Evolutionary conservation across 2,888 invertebrate species (phyloP).

Genomic region (Hirtodrosophila histrioides): DNA sequence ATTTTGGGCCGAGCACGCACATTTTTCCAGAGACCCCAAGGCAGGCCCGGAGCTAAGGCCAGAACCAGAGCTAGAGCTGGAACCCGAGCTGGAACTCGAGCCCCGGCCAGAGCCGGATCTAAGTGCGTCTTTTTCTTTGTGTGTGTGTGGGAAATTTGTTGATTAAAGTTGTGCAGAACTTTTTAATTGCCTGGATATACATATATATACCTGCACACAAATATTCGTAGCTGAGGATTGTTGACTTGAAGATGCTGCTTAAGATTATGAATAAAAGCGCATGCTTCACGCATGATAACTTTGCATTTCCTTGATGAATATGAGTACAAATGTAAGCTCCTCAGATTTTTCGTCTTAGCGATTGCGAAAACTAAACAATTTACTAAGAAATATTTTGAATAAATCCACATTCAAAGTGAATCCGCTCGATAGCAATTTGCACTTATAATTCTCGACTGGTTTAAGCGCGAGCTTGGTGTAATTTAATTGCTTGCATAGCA

Average conservation of each 20-base stretch:
- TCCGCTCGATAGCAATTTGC: too few relatives aligned
- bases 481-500: too few relatives aligned
- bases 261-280: conserved; percentile 16
- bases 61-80: background rate
- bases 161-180: conserved; percentile 73
- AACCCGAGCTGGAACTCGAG: background rate
- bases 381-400: too few relatives aligned
- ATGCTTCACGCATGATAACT: background rate
- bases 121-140: conserved; percentile 6
- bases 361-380: too few relatives aligned
- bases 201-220: conserved; percentile 22
- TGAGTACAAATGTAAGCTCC: too few relatives aligned
- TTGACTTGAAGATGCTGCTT: conserved; percentile 28
- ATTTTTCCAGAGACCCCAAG: conserved; percentile 28
- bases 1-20: conserved; percentile 64
- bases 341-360: too few relatives aligned
- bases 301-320: background rate
- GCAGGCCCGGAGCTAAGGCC: conserved; percentile 5
- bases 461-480: too few relatives aligned
- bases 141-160: conserved; percentile 69
- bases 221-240: conserved; percentile 11
- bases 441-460: too few relatives aligned
- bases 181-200: conserved; percentile 65
- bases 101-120: conserved; percentile 7
- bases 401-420: too few relatives aligned